Conservation (phyloP, 2,888 invertebrate genomes). For the Augiades crinisus region DNA sequence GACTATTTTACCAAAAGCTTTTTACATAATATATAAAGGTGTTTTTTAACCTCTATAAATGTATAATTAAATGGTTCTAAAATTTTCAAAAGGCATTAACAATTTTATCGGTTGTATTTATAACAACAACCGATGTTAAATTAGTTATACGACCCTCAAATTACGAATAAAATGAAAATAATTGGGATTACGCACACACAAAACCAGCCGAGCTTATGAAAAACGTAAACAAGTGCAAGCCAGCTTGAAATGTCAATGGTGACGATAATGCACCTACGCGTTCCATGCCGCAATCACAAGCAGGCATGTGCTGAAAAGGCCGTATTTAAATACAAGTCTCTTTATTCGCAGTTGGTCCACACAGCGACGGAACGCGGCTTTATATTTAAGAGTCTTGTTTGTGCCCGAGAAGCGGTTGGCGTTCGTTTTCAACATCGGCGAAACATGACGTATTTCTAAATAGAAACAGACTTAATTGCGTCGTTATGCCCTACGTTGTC, state of each 20-base stretch:
- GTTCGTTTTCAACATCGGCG: conserved; percentile 17
- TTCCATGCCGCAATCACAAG: conserved; percentile 18
- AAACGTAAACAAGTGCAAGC: conserved; percentile 10
- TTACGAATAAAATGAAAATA: neutral
- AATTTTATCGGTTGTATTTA: too few relatives aligned
- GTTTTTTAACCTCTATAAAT: too few relatives aligned
- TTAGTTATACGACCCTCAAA: too few relatives aligned
- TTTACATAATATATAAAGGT: too few relatives aligned
- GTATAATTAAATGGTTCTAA: too few relatives aligned
- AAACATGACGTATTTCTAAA: conserved; percentile 15
- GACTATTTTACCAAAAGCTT: too few relatives aligned
- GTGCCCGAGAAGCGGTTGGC: conserved; percentile 10
- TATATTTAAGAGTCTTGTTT: conserved; percentile 20
- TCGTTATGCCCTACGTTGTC: conserved; percentile 14
- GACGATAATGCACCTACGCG: conserved; percentile 14
- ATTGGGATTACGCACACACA: neutral
- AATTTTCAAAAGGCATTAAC: too few relatives aligned
- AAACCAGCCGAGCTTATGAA: neutral
- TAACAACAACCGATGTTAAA: neutral
- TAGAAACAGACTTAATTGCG: conserved; percentile 21
- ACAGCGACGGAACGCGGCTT: conserved; percentile 3
- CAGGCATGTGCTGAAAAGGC: conserved; percentile 16
- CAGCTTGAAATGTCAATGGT: conserved; percentile 10
- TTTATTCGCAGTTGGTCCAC: conserved; percentile 17
- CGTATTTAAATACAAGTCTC: conserved; percentile 20